phyloP scores from a whole-genome alignment of 2,888 invertebrate species.

The Ochropleura plecta region DNA sequence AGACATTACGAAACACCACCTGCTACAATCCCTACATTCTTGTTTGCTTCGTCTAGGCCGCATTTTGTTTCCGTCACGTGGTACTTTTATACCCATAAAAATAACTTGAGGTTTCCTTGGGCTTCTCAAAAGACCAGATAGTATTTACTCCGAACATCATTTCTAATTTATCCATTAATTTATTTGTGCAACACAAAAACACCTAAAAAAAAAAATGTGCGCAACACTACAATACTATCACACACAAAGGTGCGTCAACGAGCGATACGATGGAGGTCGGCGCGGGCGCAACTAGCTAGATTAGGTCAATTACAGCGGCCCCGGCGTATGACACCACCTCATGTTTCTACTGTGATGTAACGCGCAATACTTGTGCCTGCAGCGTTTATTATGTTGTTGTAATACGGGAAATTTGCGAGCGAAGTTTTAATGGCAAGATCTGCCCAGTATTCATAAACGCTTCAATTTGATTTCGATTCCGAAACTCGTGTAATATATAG shows the following conservation, averaged over 20 bases:
- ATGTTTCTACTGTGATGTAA: constrained; percentile 54
- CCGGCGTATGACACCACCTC: constrained; percentile 53
- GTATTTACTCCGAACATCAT: neutral
- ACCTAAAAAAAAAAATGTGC: constrained; percentile 14
- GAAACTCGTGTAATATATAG: too few species aligned
- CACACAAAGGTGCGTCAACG: constrained; percentile 50
- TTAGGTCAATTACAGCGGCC: constrained; percentile 72
- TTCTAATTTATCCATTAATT: too few species aligned
- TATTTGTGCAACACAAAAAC: neutral
- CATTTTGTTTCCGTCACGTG: neutral
- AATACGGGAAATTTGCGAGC: neutral
- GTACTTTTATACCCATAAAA: neutral
- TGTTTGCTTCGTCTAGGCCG: neutral
- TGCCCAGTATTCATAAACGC: too few species aligned
- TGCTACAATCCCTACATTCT: neutral
- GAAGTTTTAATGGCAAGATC: neutral
- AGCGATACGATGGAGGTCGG: constrained; percentile 57
- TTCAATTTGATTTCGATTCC: too few species aligned
- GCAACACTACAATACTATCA: constrained; percentile 8
- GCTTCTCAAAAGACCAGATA: neutral
- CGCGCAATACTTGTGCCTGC: constrained; percentile 28
- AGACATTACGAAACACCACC: neutral
- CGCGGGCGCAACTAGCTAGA: constrained; percentile 64
- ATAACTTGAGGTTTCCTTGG: neutral
- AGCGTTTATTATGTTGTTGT: constrained; percentile 18